Evolutionary conservation across 2,888 invertebrate genomes (phyloP), one percentile per base, ranked within the genome.

Genomic region (Drosophila macrothrix): DNA sequence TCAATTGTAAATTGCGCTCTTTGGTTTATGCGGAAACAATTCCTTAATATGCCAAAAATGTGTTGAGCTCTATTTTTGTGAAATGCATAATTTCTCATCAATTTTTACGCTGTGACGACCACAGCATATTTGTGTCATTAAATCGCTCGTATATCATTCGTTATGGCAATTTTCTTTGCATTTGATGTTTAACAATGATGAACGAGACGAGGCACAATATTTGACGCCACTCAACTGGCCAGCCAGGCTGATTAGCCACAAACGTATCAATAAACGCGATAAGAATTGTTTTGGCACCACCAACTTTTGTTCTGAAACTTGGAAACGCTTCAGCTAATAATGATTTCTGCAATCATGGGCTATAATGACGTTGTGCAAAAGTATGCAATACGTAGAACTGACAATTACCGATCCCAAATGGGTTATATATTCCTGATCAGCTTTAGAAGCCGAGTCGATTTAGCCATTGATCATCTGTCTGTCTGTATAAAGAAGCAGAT

Each of bases 241-340:
- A 31, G 71, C 59, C 35, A 28, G 19, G 37, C 62, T 68, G 73
- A 76, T 76, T 76, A 79, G 41, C 54, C 37, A 63, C 49, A 69
- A 50, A 62, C 71, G 63, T 71, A 79, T 65, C 59, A 71, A 75
- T 52, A 63, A 55, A 33, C 49, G 59, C 41, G 76, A 78, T 78
- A 78, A 80, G 68, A 65, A 76, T 1, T 68, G 29, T 56, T 75
- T 70, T 52, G 37, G 33, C 25, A 25, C 22, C 46, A 25, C 4
- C 25, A 16, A 46, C 16, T 9, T 73, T 67, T 28, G 28, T 58
- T 76, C 29, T 60, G 22, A 58, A 55, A 54, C n/a, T 14, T 43
- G 37, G 46, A 73, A 71, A 41, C 52, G 43, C 60, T 33, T 33
- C 6, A 39, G 41, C 5, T 46, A 14, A 16, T 25, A 46, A 25